These are phyloP conservation scores for Lamprologus callipterus DNA, from an alignment of 2,113 vertebrate genomes.

Conservation along the genomic window DNA sequence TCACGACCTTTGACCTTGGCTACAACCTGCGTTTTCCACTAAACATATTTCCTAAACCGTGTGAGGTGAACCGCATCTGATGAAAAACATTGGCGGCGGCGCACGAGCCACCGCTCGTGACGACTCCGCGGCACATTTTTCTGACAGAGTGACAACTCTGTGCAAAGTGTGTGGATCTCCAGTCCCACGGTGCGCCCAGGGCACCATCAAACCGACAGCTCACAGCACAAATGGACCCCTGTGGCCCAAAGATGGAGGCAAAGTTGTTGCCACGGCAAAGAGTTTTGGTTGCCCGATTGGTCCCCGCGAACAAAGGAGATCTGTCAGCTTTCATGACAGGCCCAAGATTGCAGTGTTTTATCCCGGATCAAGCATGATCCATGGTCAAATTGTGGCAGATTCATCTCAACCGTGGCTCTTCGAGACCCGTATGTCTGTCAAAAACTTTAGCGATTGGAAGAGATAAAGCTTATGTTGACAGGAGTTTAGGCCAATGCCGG, in stretches of 20 bases:
- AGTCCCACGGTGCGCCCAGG: conserved; percentile 12
- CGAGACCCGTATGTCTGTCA: conserved; percentile 1
- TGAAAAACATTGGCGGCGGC: conserved; percentile 14
- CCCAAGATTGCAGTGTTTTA: conserved; percentile 2
- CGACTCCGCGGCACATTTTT: conserved; percentile 18
- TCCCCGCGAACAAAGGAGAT: background rate
- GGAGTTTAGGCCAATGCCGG: background rate
- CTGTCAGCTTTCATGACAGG: conserved; percentile 45
- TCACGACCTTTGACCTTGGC: conserved; percentile 13
- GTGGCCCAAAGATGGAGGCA: conserved; percentile 1
- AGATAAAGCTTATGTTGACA: background rate
- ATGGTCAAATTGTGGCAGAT: background rate
- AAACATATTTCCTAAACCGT: background rate
- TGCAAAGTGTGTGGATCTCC: conserved; percentile 16
- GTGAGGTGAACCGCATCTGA: conserved; percentile 42
- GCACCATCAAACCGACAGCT: conserved; percentile 54
- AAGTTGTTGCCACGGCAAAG: conserved; percentile 27
- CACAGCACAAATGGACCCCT: background rate
- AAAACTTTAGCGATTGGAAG: background rate
- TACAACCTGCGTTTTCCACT: background rate
- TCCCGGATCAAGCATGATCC: background rate
- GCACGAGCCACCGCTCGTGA: background rate
- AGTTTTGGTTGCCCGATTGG: background rate
- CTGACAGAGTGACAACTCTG: conserved; percentile 57
- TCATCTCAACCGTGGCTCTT: background rate